phyloP scores from a whole-genome alignment of 2,888 invertebrate species.

The Vannuccia rotundouncinata region DNA sequence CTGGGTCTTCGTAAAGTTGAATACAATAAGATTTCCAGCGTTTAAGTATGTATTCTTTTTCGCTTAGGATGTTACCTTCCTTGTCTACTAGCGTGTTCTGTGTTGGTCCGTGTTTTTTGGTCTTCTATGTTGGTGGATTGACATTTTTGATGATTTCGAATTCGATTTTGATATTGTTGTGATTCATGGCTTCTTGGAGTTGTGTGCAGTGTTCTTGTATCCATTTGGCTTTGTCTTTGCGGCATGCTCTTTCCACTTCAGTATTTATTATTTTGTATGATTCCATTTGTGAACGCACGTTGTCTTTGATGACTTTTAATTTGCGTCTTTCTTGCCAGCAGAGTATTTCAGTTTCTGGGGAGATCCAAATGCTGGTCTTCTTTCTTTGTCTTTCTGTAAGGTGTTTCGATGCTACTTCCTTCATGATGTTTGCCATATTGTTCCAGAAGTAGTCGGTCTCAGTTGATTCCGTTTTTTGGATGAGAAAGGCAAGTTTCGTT shows the following conservation, averaged over 20 bases:
- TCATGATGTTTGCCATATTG: not conserved
- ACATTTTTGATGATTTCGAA: not conserved
- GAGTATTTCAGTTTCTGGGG: not conserved
- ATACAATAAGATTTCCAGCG: not conserved
- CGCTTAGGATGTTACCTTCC: not conserved
- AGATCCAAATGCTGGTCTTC: not conserved
- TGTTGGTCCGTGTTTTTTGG: no score
- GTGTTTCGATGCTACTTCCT: not conserved
- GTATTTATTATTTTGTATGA: not conserved
- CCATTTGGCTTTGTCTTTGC: not conserved
- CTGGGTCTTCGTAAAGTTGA: not conserved
- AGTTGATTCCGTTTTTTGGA: not conserved
- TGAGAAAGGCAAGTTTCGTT: not conserved
- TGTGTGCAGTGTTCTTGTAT: not conserved
- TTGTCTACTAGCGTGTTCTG: no score
- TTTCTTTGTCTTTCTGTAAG: not conserved
- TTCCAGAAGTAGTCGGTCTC: not conserved
- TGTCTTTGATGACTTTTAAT: not conserved
- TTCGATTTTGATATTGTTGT: not conserved
- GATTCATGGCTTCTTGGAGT: not conserved
- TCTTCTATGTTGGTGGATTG: not conserved
- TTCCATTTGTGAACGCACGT: not conserved
- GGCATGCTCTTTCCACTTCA: not conserved
- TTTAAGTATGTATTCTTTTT: not conserved
- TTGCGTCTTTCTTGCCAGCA: not conserved